A percentile compares a stretch with the other conserved stretches of the same genome.
Conservation (phyloP, 2,888 invertebrate genomes). For the Lobophora halterata region DNA sequence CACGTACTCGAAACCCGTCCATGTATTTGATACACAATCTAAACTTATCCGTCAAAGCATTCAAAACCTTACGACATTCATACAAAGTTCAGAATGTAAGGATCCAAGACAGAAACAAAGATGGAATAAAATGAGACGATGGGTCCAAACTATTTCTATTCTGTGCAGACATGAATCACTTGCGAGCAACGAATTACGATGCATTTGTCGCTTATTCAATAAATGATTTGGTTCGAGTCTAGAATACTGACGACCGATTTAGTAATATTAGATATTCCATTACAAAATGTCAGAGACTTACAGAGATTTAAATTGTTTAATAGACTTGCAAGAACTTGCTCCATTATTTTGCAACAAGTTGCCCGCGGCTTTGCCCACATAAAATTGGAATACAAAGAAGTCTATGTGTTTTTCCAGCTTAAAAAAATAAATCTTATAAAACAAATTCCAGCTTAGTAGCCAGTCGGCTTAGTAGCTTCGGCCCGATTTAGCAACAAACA, state of each 20-base stretch:
- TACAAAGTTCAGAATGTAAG: conserved; percentile 33
- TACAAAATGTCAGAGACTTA: too few species aligned
- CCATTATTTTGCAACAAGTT: too few species aligned
- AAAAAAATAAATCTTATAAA: too few species aligned
- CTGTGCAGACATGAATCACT: conserved; percentile 57
- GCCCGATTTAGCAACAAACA: too few species aligned
- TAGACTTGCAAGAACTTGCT: too few species aligned
- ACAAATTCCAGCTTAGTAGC: too few species aligned
- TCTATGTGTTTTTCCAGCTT: too few species aligned
- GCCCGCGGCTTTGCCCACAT: too few species aligned
- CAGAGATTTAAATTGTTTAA: too few species aligned
- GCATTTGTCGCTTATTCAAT: conserved; percentile 45
- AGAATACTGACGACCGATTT: conserved; percentile 17
- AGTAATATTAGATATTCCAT: too few species aligned
- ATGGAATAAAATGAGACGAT: conserved; percentile 38
- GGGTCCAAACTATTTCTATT: conserved; percentile 56
- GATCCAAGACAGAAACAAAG: conserved; percentile 21
- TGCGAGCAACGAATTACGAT: conserved; percentile 46
- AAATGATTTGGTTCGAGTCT: conserved; percentile 23
- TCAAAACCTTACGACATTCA: conserved; percentile 28
- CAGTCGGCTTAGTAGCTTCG: too few species aligned
- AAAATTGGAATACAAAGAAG: too few species aligned
- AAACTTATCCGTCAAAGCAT: conserved; percentile 27
- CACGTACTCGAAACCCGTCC: conserved; percentile 54
- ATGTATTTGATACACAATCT: conserved; percentile 44